Percentiles rank a stretch among this genome's conserved stretches.
phyloP scores from a whole-genome alignment of 2,888 invertebrate species.

The Drosophila anomalata region DNA sequence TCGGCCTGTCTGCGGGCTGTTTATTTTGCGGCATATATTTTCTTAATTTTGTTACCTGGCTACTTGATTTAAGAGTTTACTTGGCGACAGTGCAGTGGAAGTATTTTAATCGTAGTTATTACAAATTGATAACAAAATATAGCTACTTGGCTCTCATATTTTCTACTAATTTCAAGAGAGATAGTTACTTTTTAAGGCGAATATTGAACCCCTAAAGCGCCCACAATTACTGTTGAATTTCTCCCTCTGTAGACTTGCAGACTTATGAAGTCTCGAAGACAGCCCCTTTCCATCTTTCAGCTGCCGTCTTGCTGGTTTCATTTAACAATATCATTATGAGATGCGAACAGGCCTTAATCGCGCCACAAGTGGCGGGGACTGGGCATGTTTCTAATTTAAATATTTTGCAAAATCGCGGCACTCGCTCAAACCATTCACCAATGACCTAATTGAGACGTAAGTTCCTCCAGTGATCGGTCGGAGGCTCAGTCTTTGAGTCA shows the following conservation, averaged over 20 bases:
- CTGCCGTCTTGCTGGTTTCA: constrained; percentile 36
- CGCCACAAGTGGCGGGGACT: constrained; percentile 68
- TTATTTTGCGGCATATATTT: constrained; percentile 50
- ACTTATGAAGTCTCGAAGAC: constrained; percentile 3
- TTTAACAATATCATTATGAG: constrained; percentile 37
- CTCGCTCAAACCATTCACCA: constrained; percentile 36
- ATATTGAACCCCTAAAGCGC: too few relatives aligned
- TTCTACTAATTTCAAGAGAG: too few relatives aligned
- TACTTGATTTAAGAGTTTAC: constrained; percentile 46
- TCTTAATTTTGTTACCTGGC: constrained; percentile 46
- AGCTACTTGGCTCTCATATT: too few relatives aligned
- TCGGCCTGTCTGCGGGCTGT: constrained; percentile 13
- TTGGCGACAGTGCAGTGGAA: constrained; percentile 8
- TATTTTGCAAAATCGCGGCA: constrained; percentile 56
- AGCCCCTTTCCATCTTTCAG: constrained; percentile 16
- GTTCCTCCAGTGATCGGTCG: constrained; percentile 31
- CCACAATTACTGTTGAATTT: background rate
- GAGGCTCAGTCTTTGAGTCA: constrained; percentile 16
- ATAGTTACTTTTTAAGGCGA: too few relatives aligned
- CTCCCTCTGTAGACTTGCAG: constrained; percentile 14
- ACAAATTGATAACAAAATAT: too few relatives aligned
- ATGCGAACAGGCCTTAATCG: constrained; percentile 46
- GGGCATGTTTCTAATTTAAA: constrained; percentile 73
- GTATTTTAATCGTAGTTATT: background rate
- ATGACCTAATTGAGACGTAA: constrained; percentile 66